phyloP scores from a whole-genome alignment of 1,140 invertebrate genomes.

The Nymphalis io region DNA sequence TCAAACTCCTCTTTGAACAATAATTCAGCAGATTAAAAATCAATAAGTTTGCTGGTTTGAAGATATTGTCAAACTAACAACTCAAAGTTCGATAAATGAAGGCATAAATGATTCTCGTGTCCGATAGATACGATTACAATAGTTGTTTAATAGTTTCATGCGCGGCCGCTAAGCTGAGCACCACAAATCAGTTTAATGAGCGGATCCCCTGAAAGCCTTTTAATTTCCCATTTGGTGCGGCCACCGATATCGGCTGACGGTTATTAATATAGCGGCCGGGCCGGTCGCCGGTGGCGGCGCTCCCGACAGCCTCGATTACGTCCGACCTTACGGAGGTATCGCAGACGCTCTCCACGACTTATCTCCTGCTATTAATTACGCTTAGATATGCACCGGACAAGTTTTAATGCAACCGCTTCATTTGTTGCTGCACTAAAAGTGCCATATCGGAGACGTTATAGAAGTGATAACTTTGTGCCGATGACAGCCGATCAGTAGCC shows the following conservation, averaged over 20 bases:
- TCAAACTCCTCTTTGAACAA: slow-evolving; percentile 19
- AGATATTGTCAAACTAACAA: slow-evolving; percentile 33
- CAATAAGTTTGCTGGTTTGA: slow-evolving; percentile 25
- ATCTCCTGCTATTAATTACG: slow-evolving; percentile 78
- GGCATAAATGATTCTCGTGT: slow-evolving; percentile 56
- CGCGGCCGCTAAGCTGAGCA: slow-evolving; percentile 51
- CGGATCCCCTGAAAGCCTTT: slow-evolving; percentile 76
- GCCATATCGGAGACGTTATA: slow-evolving; percentile 71
- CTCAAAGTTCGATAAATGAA: slow-evolving; percentile 47
- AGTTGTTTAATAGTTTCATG: slow-evolving; percentile 65
- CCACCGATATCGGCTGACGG: slow-evolving; percentile 69
- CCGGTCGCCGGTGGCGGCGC: slow-evolving; percentile 63
- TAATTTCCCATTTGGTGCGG: slow-evolving; percentile 76
- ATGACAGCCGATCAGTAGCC: slow-evolving; percentile 54
- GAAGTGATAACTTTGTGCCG: slow-evolving; percentile 67
- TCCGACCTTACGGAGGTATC: slow-evolving; percentile 58
- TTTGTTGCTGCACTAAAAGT: slow-evolving; percentile 71
- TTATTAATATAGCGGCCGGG: slow-evolving; percentile 71
- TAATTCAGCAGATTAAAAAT: slow-evolving; percentile 29
- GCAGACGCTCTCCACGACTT: slow-evolving; percentile 63
- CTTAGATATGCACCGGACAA: slow-evolving; percentile 74
- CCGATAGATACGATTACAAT: slow-evolving; percentile 59
- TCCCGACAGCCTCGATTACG: slow-evolving; percentile 65
- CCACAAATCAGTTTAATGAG: slow-evolving; percentile 75
- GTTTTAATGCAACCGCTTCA: slow-evolving; percentile 80